phyloP scores from a whole-genome alignment of 2,797 vertebrate genomes.

The Enoplosus armatus region DNA sequence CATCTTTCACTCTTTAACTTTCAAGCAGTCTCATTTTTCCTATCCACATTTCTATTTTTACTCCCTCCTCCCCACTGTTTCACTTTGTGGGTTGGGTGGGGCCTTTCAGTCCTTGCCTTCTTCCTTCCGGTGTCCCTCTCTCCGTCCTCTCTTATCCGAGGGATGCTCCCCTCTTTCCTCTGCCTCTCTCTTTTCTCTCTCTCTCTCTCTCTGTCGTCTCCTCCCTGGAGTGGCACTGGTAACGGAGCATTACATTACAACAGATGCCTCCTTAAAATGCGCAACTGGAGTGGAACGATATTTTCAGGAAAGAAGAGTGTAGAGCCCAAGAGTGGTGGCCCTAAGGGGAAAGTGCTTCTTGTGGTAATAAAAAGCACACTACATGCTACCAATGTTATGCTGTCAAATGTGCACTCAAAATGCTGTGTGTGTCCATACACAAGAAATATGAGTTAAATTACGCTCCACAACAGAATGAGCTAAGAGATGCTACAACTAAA shows the following conservation, averaged over 20 bases:
- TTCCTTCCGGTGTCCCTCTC: not conserved
- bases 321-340: not conserved
- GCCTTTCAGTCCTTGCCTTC: not conserved
- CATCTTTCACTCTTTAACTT: not conserved
- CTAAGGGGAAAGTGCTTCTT: not conserved
- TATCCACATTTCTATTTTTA: not conserved
- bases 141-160: not conserved
- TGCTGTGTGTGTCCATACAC: too few species aligned
- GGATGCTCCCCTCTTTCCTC: not conserved
- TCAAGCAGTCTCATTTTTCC: not conserved
- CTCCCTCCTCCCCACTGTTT: not conserved
- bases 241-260: constrained; percentile 35
- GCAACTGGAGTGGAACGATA: constrained; percentile 50
- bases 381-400: not conserved
- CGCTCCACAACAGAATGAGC: too few species aligned
- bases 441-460: too few species aligned
- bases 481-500: too few species aligned
- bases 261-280: constrained; percentile 59
- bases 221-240: constrained; percentile 36
- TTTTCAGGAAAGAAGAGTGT: constrained; percentile 15
- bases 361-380: not conserved
- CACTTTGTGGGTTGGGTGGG: not conserved
- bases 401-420: too few species aligned
- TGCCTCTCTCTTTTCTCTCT: not conserved
- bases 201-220: not conserved